phyloP scores from a whole-genome alignment of 1,140 invertebrate species.

The Calosoma granatense region DNA sequence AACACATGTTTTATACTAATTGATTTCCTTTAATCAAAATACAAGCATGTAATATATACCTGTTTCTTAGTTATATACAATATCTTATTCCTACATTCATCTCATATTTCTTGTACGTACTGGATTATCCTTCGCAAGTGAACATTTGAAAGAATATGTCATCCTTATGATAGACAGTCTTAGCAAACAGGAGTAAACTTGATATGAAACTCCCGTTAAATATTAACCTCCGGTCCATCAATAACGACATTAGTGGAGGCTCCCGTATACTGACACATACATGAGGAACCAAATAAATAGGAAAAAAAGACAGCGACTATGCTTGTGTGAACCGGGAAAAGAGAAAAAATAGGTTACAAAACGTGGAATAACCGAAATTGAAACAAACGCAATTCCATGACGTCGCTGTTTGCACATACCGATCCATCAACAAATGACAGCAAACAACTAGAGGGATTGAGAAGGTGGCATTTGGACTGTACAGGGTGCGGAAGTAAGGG shows the following conservation, averaged over 20 bases:
- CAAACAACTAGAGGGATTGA: conserved; percentile 2
- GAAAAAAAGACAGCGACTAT: background rate
- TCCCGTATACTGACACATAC: background rate
- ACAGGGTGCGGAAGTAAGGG: background rate
- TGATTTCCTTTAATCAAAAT: no score
- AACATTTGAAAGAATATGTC: no score
- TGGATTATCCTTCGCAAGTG: no score
- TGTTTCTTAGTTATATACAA: no score
- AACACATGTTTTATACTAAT: no score
- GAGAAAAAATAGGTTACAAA: background rate
- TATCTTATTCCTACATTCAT: no score
- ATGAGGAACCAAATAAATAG: background rate
- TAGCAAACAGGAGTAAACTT: no score
- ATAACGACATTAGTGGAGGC: background rate
- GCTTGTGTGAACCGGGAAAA: background rate
- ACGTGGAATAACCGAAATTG: conserved; percentile 3
- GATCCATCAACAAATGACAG: conserved; percentile 7
- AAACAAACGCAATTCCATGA: conserved; percentile 7
- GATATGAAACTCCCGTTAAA: background rate
- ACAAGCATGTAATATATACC: no score
- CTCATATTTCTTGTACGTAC: no score
- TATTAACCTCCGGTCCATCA: conserved; percentile 1
- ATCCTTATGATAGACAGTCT: no score
- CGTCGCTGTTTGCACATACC: background rate
- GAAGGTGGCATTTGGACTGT: no score